Evolutionary conservation across 2,113 vertebrate species (phyloP).

Genomic region (Channa maculata): DNA sequence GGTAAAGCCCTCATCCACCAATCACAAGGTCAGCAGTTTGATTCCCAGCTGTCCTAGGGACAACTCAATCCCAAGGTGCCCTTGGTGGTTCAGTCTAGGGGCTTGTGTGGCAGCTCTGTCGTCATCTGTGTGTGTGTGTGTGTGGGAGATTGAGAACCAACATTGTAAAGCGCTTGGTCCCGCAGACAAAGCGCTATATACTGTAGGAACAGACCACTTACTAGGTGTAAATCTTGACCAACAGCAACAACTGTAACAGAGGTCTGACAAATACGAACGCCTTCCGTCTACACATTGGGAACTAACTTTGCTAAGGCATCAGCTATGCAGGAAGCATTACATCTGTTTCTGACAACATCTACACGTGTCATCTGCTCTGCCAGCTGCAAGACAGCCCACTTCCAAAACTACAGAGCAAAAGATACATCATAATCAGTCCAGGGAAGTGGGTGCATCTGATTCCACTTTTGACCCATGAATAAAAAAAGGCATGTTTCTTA

Average conservation of each 20-base stretch:
- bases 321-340: conserved; percentile 6
- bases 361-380: conserved; percentile 26
- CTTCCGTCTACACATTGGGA: conserved; percentile 29
- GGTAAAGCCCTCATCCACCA: too few species aligned
- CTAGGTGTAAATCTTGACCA: not conserved
- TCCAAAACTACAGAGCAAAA: conserved; percentile 19
- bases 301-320: conserved; percentile 24
- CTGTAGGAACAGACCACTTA: too few species aligned
- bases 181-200: too few species aligned
- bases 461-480: conserved; percentile 42
- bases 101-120: too few species aligned
- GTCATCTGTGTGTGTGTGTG: too few species aligned
- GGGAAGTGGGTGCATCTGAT: not conserved
- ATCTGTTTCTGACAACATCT: conserved; percentile 55
- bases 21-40: too few species aligned
- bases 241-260: not conserved
- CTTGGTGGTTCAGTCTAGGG: too few species aligned
- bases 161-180: too few species aligned
- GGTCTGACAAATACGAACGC: conserved; percentile 1
- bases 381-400: conserved; percentile 45
- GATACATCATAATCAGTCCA: conserved; percentile 33
- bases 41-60: too few species aligned
- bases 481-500: not conserved
- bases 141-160: too few species aligned
- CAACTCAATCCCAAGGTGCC: too few species aligned